phyloP scores from a whole-genome alignment of 2,888 invertebrate genomes.

The Lasioglossum malachurum region DNA sequence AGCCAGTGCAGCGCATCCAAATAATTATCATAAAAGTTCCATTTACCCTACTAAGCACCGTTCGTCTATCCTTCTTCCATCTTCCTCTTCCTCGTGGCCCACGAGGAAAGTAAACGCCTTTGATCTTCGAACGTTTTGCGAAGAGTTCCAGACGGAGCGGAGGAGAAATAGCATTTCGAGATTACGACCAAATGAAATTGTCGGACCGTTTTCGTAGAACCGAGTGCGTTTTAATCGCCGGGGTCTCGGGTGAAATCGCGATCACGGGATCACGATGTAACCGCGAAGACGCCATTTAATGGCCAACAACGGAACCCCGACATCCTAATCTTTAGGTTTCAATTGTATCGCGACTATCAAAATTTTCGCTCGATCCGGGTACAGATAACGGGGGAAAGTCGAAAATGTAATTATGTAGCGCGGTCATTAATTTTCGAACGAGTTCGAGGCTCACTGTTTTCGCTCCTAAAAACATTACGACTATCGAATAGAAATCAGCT shows the following conservation, averaged over 20 bases:
- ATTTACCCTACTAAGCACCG: slow-evolving; percentile 31
- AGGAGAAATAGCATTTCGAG: slow-evolving; percentile 46
- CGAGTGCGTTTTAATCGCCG: slow-evolving; percentile 32
- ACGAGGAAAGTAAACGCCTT: slow-evolving; percentile 31
- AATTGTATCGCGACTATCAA: background rate
- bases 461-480: background rate
- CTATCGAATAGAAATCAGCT: too few relatives aligned
- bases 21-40: slow-evolving; percentile 54
- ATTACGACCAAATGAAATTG: slow-evolving; percentile 54
- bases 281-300: background rate
- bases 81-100: background rate
- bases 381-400: background rate
- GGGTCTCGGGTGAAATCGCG: slow-evolving; percentile 19
- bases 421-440: background rate
- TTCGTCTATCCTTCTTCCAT: background rate
- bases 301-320: background rate
- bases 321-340: background rate
- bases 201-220: slow-evolving; percentile 25
- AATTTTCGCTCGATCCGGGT: background rate
- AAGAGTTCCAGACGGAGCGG: slow-evolving; percentile 6
- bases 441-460: background rate
- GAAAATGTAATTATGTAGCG: background rate
- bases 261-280: background rate
- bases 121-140: slow-evolving; percentile 48
- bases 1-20: slow-evolving; percentile 4